These are phyloP conservation scores for Hormaphis cornu DNA, from an alignment of 1,140 invertebrate genomes.

Conservation along the genomic window DNA sequence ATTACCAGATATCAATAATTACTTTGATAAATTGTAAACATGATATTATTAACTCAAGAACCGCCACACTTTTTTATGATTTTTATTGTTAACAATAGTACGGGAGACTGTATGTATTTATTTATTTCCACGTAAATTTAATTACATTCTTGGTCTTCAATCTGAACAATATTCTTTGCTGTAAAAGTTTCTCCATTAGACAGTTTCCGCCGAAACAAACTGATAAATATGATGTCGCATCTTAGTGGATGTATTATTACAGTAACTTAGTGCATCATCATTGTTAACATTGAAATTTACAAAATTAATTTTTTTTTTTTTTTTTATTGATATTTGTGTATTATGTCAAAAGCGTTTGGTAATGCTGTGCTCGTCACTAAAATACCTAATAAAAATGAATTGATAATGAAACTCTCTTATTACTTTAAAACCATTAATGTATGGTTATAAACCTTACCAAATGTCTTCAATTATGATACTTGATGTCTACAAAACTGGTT, in stretches of 20 bases:
- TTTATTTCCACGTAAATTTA: not conserved
- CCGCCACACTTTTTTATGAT: conserved; percentile 1
- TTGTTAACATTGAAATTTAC: not conserved
- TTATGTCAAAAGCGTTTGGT: not conserved
- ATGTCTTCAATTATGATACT: too few species aligned
- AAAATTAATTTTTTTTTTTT: not conserved
- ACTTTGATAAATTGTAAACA: conserved; percentile 83
- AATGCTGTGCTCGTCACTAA: conserved; percentile 17
- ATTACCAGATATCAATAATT: conserved; percentile 82
- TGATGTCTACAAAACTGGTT: too few species aligned
- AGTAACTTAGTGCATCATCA: not conserved
- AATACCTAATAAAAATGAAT: conserved; percentile 21
- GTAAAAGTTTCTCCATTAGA: not conserved
- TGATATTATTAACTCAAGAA: conserved; percentile 9
- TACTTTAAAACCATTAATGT: too few species aligned
- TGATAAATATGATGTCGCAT: conserved; percentile 8
- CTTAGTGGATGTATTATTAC: not conserved
- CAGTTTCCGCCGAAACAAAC: not conserved
- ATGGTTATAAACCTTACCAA: too few species aligned
- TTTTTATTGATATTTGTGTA: conserved; percentile 7
- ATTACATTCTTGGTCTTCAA: conserved; percentile 1
- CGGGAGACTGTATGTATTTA: conserved; percentile 1
- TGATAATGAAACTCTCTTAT: not conserved
- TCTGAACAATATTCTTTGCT: conserved; percentile 12
- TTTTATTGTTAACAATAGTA: conserved; percentile 33